Evolutionary conservation across 2,113 vertebrate species (phyloP).

Genomic region (Pluvianellus socialis): DNA sequence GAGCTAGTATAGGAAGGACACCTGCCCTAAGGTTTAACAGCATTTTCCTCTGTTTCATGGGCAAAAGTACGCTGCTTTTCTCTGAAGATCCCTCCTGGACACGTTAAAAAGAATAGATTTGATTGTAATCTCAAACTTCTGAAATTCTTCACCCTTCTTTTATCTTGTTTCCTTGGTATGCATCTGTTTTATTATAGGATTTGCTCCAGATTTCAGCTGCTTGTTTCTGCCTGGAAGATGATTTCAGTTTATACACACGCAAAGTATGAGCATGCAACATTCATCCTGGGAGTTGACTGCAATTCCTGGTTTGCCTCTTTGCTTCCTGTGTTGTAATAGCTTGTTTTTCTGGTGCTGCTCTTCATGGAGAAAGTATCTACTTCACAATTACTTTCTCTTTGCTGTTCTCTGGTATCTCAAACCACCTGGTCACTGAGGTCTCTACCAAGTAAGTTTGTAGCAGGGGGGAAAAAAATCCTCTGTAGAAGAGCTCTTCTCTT

Average conservation of each 20-base stretch:
- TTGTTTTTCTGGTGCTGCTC: background rate
- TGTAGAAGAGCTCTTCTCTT: background rate
- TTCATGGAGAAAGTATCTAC: background rate
- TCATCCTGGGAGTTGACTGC: background rate
- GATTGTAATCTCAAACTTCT: background rate
- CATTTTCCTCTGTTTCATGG: background rate
- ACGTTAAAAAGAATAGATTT: background rate
- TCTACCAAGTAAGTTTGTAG: background rate
- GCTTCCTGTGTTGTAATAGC: background rate
- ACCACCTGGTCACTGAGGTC: fast-evolving
- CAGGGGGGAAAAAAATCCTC: background rate
- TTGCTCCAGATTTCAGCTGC: background rate
- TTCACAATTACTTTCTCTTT: background rate
- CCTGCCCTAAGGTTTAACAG: background rate
- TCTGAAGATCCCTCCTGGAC: background rate
- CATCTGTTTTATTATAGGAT: background rate
- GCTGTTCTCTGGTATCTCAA: background rate
- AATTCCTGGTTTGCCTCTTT: background rate
- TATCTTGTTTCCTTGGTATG: background rate
- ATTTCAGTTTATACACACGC: background rate
- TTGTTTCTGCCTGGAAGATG: background rate
- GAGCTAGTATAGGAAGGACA: background rate
- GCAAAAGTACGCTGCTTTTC: background rate
- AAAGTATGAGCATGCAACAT: background rate
- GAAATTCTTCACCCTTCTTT: background rate